phyloP scores from a whole-genome alignment of 2,113 vertebrate species.

The Nothobranchius furzeri region DNA sequence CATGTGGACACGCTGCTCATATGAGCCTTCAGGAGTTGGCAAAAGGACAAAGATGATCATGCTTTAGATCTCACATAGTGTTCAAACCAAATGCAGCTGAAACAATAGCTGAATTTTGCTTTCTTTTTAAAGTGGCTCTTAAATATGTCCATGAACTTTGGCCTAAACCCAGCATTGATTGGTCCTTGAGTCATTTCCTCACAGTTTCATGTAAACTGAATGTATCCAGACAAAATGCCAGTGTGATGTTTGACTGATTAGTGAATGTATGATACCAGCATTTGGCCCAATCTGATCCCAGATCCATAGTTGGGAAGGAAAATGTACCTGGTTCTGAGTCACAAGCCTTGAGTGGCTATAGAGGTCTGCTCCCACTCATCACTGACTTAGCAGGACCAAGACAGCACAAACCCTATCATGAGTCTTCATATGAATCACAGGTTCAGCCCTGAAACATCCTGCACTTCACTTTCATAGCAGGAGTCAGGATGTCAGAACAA shows the following conservation, averaged over 20 bases:
- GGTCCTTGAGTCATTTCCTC: no score
- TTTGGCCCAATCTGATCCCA: slow-evolving; percentile 2
- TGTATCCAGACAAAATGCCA: no score
- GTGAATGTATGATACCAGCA: not conserved
- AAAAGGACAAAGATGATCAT: no score
- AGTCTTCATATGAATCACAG: slow-evolving; percentile 35
- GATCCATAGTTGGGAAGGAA: slow-evolving; percentile 19
- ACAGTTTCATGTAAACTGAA: no score
- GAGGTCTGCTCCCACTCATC: slow-evolving; percentile 21
- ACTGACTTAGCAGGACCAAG: slow-evolving; percentile 17
- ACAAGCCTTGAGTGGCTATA: slow-evolving; percentile 36
- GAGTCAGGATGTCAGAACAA: slow-evolving; percentile 25
- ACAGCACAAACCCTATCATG: slow-evolving; percentile 2
- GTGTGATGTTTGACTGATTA: no score
- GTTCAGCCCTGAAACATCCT: slow-evolving; percentile 18
- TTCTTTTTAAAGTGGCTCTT: no score
- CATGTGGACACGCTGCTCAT: not conserved
- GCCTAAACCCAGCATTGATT: no score
- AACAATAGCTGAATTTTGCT: no score
- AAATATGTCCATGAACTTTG: no score
- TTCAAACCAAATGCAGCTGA: no score
- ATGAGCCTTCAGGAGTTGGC: no score
- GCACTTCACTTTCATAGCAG: slow-evolving; percentile 26
- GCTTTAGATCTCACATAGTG: no score
- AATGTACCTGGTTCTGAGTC: slow-evolving; percentile 15